Base-by-base conservation (phyloP, 2,888 invertebrate species). In the Achlya flavicornis region DNA sequence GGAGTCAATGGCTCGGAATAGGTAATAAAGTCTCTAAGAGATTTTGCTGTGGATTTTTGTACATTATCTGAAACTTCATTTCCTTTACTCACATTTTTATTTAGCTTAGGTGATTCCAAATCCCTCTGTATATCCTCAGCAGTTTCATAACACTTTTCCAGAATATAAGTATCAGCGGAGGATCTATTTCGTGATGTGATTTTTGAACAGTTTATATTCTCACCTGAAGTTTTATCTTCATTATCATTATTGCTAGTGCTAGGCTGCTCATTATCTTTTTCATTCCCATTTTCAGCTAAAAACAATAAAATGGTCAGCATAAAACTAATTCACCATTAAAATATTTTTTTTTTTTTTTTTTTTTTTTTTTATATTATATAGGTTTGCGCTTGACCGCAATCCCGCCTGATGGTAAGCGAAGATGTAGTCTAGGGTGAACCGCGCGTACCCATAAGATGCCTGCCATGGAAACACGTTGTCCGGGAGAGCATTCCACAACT, bases 161-260 rank as follows among this genome's bases (percentile, higher is more conserved):
- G 72, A 64, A 92, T 81, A 41, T 90, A 74, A 58, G 91, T 92
- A 48, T 93, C 93, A 67, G 86, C 86, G 63, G 93, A 92, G 66
- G 87, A 87, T 85, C 91, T 89, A 77, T 73, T 78, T 74, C 78
- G 81, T 71, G 74, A 63, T 73, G 76, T 67, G 73, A 84, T 76
- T 75, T 87, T 84, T 80, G 86, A 83, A 84, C 75, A 74, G 78
- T 76, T 80, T 70, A 69, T 71, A 66, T 80, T 80, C 90, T 92
- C 91, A 92, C 89, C 91, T 91, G 89, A 66, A 63, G 66, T 70
- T 66, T 79, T 76, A 64, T 79, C 81, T 71, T 81, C 78, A 64
- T 77, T 77, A 63, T 84, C 73, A 71, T 73, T 72, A 48, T 33
- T 43, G 26, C 41, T 60, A 60, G 60, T 41, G 43, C 60, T 60